These are phyloP conservation scores for Tenodera sinensis DNA, from an alignment of 2,888 invertebrate species.

Conservation along the genomic window DNA sequence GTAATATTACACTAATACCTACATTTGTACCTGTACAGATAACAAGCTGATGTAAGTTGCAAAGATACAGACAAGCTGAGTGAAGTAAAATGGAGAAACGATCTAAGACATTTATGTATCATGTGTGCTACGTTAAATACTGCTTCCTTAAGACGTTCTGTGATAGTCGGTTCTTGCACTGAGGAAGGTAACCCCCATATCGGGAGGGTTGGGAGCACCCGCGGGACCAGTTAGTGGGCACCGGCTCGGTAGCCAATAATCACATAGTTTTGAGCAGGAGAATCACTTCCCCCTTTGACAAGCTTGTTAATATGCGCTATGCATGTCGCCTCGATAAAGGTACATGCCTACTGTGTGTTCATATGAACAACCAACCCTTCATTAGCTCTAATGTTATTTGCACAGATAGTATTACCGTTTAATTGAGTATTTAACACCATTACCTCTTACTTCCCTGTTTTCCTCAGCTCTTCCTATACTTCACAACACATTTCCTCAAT, in stretches of 20 bases:
- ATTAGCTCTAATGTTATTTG: background rate
- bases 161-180: background rate
- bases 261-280: conserved; percentile 14
- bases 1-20: too few relatives aligned
- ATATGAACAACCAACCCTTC: background rate
- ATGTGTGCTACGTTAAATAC: background rate
- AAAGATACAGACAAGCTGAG: too few relatives aligned
- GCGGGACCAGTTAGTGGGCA: conserved; percentile 1
- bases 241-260: conserved; percentile 8
- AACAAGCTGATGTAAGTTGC: too few relatives aligned
- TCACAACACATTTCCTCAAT: too few relatives aligned
- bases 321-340: background rate
- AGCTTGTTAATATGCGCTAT: conserved; percentile 1
- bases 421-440: background rate
- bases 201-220: background rate
- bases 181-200: background rate
- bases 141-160: background rate
- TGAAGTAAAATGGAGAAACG: background rate
- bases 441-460: background rate
- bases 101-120: background rate
- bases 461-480: too few relatives aligned
- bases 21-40: too few relatives aligned
- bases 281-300: background rate
- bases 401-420: background rate
- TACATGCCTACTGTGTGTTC: background rate